phyloP scores from a whole-genome alignment of 1,140 invertebrate species.

The Ladona fulva region DNA sequence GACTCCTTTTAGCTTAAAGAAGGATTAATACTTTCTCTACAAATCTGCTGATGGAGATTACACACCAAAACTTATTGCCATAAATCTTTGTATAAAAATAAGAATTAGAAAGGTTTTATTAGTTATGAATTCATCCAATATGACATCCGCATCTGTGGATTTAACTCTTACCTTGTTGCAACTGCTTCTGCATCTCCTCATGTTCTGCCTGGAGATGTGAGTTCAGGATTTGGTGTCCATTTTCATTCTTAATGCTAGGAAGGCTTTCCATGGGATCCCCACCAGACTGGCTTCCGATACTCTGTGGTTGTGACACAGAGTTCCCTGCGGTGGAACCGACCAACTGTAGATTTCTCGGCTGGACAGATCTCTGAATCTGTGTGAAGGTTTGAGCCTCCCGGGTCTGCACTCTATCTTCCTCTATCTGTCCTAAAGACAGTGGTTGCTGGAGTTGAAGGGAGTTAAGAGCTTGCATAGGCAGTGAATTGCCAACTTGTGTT shows the following conservation, averaged over 20 bases:
- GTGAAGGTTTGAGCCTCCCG: slow-evolving; percentile 34
- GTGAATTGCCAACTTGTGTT: slow-evolving; percentile 9
- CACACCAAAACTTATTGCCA: too few relatives aligned
- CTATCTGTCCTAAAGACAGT: slow-evolving; percentile 24
- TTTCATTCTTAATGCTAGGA: not conserved
- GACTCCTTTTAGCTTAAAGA: too few relatives aligned
- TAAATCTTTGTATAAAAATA: too few relatives aligned
- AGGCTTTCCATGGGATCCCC: not conserved
- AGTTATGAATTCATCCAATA: too few relatives aligned
- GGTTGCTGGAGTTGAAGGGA: slow-evolving; percentile 23
- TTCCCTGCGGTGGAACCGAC: not conserved
- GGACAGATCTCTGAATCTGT: slow-evolving; percentile 36
- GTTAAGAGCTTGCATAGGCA: not conserved
- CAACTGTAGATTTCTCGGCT: slow-evolving; percentile 20
- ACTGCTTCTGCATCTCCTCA: not conserved
- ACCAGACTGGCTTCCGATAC: not conserved
- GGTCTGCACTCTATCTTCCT: slow-evolving; percentile 24
- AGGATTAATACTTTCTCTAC: too few relatives aligned
- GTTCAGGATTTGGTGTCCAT: not conserved
- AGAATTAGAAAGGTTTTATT: too few relatives aligned
- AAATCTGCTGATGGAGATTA: too few relatives aligned
- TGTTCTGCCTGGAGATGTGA: not conserved
- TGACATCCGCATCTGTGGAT: too few relatives aligned
- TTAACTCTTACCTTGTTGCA: not conserved
- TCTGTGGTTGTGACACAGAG: not conserved